Evolutionary conservation across 1,140 invertebrate species (phyloP).

Genomic region (Drosophila lacertosa): DNA sequence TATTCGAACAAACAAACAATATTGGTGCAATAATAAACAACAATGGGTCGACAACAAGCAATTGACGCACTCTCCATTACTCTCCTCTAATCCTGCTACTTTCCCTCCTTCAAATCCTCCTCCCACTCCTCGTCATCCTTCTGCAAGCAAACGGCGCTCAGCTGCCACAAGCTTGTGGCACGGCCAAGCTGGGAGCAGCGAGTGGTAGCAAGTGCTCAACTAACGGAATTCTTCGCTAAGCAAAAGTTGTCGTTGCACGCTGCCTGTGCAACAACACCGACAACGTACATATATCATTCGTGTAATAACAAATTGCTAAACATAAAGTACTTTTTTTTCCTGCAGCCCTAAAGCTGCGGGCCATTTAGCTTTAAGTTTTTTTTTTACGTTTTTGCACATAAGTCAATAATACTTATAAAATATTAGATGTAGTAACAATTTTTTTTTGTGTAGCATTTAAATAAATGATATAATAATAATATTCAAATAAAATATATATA

Average conservation of each 20-base stretch:
- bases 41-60: not conserved
- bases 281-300: conserved; percentile 42
- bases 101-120: not conserved
- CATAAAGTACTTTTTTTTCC: conserved; percentile 38
- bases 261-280: conserved; percentile 14
- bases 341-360: conserved; percentile 33
- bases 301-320: conserved; percentile 47
- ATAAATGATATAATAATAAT: conserved; percentile 20
- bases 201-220: not conserved
- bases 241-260: not conserved
- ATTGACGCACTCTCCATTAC: not conserved
- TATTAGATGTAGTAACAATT: conserved; percentile 32
- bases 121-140: too few species aligned
- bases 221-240: conserved; percentile 4
- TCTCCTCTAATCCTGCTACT: not conserved
- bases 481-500: conserved; percentile 12
- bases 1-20: conserved; percentile 31
- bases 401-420: conserved; percentile 71
- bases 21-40: conserved; percentile 63
- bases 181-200: conserved; percentile 1
- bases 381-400: conserved; percentile 31
- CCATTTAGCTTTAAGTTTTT: conserved; percentile 25
- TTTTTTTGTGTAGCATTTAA: conserved; percentile 37
- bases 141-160: too few species aligned
- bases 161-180: conserved; percentile 10